phyloP scores from a whole-genome alignment of 1,140 invertebrate species.

The Thaumatotibia leucotreta region DNA sequence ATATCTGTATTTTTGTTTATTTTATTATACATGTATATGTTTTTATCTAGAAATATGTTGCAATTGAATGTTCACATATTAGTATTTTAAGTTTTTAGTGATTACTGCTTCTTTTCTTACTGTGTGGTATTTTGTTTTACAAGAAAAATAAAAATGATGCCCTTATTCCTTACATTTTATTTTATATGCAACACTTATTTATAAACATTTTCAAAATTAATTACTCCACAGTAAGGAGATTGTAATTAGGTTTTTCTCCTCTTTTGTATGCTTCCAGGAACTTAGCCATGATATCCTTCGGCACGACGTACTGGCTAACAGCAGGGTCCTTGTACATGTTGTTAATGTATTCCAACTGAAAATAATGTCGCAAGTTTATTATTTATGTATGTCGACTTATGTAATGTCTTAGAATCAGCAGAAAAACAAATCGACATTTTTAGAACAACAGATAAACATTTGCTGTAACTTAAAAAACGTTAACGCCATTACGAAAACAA shows the following conservation, averaged over 20 bases:
- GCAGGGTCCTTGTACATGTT: constrained; percentile 54
- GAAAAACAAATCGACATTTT: too few species aligned
- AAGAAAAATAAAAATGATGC: neutral
- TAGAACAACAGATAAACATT: too few species aligned
- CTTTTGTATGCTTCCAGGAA: constrained; percentile 31
- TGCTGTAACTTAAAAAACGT: too few species aligned
- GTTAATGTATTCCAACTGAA: constrained; percentile 44
- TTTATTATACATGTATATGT: neutral
- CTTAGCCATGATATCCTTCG: constrained; percentile 33
- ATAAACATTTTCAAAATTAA: constrained; percentile 14
- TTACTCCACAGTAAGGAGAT: constrained; percentile 25
- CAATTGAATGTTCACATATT: neutral
- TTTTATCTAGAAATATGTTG: neutral
- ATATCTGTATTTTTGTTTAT: neutral
- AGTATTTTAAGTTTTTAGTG: neutral
- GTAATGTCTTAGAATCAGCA: too few species aligned
- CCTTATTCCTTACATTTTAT: neutral
- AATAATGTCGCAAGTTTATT: constrained; percentile 17
- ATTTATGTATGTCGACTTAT: too few species aligned
- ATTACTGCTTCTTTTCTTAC: neutral
- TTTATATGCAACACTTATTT: neutral
- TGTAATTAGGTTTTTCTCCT: constrained; percentile 32
- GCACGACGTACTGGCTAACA: constrained; percentile 47
- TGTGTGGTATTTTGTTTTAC: constrained; percentile 9
- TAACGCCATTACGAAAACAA: too few species aligned